Conservation (phyloP, 2,797 vertebrate genomes). For the Sebastiscus albofasciatus region DNA sequence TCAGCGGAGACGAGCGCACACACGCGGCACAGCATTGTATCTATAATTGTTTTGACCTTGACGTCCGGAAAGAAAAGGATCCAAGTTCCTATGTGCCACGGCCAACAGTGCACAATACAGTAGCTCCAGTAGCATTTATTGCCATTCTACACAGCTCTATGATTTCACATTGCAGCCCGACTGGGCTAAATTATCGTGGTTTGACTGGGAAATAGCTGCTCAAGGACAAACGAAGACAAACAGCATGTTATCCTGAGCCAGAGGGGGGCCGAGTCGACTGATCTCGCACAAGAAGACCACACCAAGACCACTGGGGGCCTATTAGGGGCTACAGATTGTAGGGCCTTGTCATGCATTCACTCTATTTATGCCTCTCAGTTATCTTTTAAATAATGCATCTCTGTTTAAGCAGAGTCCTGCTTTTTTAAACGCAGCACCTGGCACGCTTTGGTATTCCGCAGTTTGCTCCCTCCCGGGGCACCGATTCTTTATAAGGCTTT, state of each 20-base stretch:
- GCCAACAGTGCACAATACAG: conserved; percentile 12
- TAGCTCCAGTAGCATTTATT: conserved; percentile 51
- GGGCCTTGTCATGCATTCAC: conserved; percentile 75
- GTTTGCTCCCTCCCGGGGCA: conserved; percentile 62
- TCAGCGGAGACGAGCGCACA: background rate
- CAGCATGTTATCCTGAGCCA: conserved; percentile 65
- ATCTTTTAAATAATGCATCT: conserved; percentile 81
- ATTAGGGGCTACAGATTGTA: conserved; percentile 80
- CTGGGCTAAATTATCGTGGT: conserved; percentile 74
- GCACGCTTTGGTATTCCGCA: conserved; percentile 67
- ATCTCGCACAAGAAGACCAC: conserved; percentile 66
- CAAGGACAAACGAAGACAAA: conserved; percentile 75
- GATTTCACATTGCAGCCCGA: conserved; percentile 62
- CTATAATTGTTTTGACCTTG: conserved; percentile 49
- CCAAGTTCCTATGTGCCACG: conserved; percentile 19
- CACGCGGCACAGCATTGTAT: background rate
- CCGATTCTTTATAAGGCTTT: conserved; percentile 68
- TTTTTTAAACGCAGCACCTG: conserved; percentile 68
- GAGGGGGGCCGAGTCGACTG: conserved; percentile 46
- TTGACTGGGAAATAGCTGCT: conserved; percentile 67
- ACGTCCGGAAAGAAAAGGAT: conserved; percentile 26
- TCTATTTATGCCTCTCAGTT: conserved; percentile 78
- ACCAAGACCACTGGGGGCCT: conserved; percentile 74
- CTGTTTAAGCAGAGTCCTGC: conserved; percentile 67
- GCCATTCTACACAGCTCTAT: conserved; percentile 57